Conservation (phyloP, 2,797 vertebrate genomes). For the Halcyon smyrnensis region DNA sequence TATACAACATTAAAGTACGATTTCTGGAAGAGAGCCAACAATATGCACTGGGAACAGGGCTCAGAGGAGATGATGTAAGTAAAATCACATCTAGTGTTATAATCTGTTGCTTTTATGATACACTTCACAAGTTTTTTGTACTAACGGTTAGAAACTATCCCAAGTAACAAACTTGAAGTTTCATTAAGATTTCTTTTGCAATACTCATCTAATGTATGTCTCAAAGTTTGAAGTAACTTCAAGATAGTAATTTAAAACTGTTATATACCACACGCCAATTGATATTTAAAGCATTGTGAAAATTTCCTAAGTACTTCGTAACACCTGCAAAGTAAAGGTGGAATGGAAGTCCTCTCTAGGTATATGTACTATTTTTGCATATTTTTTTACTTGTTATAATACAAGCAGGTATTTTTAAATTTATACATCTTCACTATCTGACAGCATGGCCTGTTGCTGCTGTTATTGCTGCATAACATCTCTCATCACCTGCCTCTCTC, state of each 20-base stretch:
- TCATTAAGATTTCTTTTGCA: background rate
- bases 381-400: background rate
- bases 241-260: background rate
- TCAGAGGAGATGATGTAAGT: conserved; percentile 86
- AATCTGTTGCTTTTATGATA: background rate
- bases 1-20: conserved; percentile 92
- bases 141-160: background rate
- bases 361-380: background rate
- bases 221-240: background rate
- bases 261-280: background rate
- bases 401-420: background rate
- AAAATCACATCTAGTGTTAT: background rate
- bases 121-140: background rate
- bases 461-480: background rate
- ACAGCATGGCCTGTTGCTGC: background rate
- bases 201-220: background rate
- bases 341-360: background rate
- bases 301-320: background rate
- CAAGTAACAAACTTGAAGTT: background rate
- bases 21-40: conserved; percentile 81
- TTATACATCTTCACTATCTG: background rate
- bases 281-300: background rate
- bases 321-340: background rate
- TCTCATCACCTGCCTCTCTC: background rate
- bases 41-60: conserved; percentile 86